Evolutionary conservation across 2,113 vertebrate genomes (phyloP).

Genomic region (Circaetus gallicus): DNA sequence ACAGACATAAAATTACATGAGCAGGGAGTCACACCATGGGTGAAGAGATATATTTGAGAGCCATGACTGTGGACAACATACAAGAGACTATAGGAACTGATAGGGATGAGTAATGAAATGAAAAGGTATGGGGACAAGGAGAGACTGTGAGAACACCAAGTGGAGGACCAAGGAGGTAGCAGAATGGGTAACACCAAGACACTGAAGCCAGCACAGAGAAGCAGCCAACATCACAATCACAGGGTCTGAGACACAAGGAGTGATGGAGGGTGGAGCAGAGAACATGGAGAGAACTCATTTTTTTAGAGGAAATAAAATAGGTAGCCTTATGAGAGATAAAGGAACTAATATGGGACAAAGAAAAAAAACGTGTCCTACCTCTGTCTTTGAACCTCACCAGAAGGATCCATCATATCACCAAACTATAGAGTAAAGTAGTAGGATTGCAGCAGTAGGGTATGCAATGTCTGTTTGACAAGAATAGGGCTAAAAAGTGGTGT

Average conservation of each 20-base stretch:
- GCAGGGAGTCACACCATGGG: neutral
- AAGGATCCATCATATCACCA: neutral
- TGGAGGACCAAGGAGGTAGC: neutral
- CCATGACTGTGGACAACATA: neutral
- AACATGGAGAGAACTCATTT: neutral
- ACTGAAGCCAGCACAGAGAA: neutral
- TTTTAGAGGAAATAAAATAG: neutral
- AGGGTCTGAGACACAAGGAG: neutral
- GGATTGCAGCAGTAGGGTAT: neutral
- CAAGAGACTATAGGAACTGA: neutral
- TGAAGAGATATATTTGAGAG: neutral
- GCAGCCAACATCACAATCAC: accelerated
- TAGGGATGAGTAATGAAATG: neutral
- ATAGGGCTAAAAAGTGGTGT: neutral
- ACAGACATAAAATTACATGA: neutral
- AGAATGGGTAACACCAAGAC: neutral
- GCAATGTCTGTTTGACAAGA: neutral
- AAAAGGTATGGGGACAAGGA: neutral
- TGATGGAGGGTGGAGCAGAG: neutral
- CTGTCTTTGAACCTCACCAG: neutral
- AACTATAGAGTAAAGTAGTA: neutral
- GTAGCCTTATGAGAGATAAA: neutral
- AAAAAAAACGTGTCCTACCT: neutral
- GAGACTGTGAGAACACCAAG: neutral
- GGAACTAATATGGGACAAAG: neutral